Evolutionary conservation across 2,888 invertebrate genomes (phyloP).

Genomic region (Nephrotoma guestfalica): DNA sequence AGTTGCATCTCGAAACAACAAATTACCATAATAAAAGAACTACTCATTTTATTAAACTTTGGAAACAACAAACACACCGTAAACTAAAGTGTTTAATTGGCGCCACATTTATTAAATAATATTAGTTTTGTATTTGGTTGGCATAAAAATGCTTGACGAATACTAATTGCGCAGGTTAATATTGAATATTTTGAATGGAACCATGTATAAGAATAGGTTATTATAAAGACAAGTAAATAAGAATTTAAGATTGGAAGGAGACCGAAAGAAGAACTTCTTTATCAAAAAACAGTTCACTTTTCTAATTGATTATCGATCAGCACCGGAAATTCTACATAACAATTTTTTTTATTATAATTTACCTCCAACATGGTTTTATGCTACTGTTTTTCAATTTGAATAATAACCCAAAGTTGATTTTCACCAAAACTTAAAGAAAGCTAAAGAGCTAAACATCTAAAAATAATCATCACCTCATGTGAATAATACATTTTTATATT

Average conservation of each 20-base stretch:
- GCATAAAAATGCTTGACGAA: neutral
- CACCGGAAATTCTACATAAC: neutral
- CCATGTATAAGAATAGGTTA: neutral
- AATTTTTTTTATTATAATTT: neutral
- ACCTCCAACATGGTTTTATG: neutral
- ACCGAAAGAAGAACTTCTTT: neutral
- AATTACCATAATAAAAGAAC: neutral
- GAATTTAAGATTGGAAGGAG: neutral
- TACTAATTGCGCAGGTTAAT: neutral
- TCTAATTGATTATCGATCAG: neutral
- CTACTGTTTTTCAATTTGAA: neutral
- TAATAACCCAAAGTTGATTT: neutral
- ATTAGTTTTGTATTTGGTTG: neutral
- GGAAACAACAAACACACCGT: neutral
- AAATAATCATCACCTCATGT: neutral
- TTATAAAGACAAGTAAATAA: neutral
- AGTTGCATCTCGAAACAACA: neutral
- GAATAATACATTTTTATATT: neutral
- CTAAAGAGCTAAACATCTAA: neutral
- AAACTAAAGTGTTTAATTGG: neutral
- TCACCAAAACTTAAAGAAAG: neutral
- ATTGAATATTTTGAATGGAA: neutral
- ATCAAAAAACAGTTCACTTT: neutral
- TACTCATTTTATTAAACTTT: neutral
- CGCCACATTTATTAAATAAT: neutral